A percentile compares a stretch with the other conserved stretches of the same genome.
Evolutionary conservation across 2,888 invertebrate species (phyloP).

Genomic region (Macrosoma leucophasiata): DNA sequence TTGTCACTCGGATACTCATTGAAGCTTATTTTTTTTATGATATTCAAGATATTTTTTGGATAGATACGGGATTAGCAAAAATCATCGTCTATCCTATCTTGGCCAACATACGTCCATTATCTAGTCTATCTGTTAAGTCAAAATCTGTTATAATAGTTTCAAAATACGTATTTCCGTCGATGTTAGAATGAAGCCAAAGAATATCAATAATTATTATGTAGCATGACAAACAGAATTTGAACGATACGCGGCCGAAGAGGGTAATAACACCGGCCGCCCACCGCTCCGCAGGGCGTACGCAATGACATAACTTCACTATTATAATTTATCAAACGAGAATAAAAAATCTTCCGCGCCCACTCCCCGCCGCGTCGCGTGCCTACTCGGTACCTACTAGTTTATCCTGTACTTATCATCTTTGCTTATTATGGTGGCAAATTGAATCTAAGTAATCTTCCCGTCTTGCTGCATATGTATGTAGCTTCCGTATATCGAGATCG

Average conservation of each 20-base stretch:
- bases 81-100: too few species aligned
- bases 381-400: slow-evolving; percentile 48
- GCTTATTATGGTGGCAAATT: slow-evolving; percentile 52
- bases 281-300: slow-evolving; percentile 41
- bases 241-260: slow-evolving; percentile 49
- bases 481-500: slow-evolving; percentile 47
- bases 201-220: slow-evolving; percentile 52
- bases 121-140: too few species aligned
- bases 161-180: too few species aligned
- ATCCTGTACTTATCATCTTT: slow-evolving; percentile 43
- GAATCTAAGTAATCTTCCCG: slow-evolving; percentile 47
- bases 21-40: too few species aligned
- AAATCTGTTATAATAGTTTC: too few species aligned
- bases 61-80: too few species aligned
- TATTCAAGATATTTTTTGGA: too few species aligned
- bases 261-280: slow-evolving; percentile 48
- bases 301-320: slow-evolving; percentile 64
- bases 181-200: slow-evolving; percentile 30
- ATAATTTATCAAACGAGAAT: slow-evolving; percentile 60
- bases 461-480: slow-evolving; percentile 43
- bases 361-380: slow-evolving; percentile 68
- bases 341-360: slow-evolving; percentile 45
- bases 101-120: too few species aligned
- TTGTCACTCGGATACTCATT: too few species aligned
- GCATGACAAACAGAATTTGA: slow-evolving; percentile 64